Conservation (phyloP, 2,888 invertebrate genomes). For the Matsumyia berberina region DNA sequence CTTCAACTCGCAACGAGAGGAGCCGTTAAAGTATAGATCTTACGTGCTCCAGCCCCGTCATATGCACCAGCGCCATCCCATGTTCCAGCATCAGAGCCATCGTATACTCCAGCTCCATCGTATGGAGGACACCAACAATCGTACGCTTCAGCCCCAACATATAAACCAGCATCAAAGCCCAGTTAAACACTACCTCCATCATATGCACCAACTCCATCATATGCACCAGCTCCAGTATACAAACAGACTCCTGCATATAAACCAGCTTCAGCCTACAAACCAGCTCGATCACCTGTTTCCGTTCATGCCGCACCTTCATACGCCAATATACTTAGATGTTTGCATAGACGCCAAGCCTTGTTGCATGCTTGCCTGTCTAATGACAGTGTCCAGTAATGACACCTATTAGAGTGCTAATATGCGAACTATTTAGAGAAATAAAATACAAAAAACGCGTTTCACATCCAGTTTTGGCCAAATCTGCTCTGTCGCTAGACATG, state of each 20-base stretch:
- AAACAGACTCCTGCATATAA: conserved; percentile 49
- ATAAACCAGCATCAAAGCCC: conserved; percentile 50
- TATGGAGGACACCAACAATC: conserved; percentile 50
- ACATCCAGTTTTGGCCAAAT: too few relatives aligned
- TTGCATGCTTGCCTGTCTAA: too few relatives aligned
- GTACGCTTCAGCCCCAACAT: conserved; percentile 42
- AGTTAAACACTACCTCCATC: conserved; percentile 32
- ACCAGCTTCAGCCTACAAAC: conserved; percentile 47
- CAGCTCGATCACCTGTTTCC: conserved; percentile 63
- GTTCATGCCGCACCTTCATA: conserved; percentile 52
- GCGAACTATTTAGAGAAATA: too few relatives aligned
- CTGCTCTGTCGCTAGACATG: too few relatives aligned
- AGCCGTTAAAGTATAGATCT: conserved; percentile 41
- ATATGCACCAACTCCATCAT: too few relatives aligned
- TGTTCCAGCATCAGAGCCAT: conserved; percentile 44
- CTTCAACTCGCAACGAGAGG: conserved; percentile 43
- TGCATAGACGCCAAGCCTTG: too few relatives aligned
- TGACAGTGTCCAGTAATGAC: too few relatives aligned
- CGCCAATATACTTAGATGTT: too few relatives aligned
- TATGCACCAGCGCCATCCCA: conserved; percentile 32
- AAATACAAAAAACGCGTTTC: too few relatives aligned
- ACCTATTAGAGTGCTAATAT: too few relatives aligned
- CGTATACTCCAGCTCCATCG: conserved; percentile 52
- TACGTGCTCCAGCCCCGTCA: conserved; percentile 45
- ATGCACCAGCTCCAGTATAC: conserved; percentile 21